Conservation (phyloP, 2,797 vertebrate species). For the Lutjanus argentimaculatus region DNA sequence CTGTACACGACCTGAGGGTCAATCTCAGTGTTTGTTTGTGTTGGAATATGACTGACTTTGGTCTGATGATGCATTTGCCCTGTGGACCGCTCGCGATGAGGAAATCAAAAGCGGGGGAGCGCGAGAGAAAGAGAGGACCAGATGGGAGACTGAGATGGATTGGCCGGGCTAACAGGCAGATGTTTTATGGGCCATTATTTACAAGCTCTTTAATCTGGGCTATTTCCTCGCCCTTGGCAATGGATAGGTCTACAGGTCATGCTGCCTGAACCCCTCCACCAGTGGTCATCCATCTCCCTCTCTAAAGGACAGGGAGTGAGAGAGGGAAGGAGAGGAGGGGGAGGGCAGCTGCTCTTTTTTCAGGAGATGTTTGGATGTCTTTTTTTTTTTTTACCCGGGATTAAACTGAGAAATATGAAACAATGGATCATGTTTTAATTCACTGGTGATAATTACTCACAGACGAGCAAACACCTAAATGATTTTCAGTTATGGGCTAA, state of each 20-base stretch:
- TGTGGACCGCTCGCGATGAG: conserved; percentile 68
- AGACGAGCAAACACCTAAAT: neutral
- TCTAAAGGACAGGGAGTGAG: conserved; percentile 56
- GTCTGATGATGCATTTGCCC: conserved; percentile 82
- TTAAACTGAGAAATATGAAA: neutral
- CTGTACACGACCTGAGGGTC: conserved; percentile 75
- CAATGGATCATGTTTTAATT: neutral
- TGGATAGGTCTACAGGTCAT: conserved; percentile 82
- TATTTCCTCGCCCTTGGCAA: conserved; percentile 87
- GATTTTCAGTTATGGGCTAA: neutral
- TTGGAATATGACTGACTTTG: conserved; percentile 82
- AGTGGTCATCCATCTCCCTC: conserved; percentile 82
- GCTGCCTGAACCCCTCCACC: conserved; percentile 74
- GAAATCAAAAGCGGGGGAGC: conserved; percentile 74
- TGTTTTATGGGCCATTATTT: conserved; percentile 86
- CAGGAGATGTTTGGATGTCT: conserved; percentile 7
- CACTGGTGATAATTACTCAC: neutral
- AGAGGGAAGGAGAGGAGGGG: neutral
- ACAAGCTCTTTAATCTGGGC: conserved; percentile 86
- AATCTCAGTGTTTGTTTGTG: conserved; percentile 78
- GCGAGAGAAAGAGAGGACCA: conserved; percentile 69
- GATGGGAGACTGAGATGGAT: conserved; percentile 80
- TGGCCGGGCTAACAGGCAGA: conserved; percentile 80
- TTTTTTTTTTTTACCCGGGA: neutral
- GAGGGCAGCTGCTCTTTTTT: conserved; percentile 17